These are phyloP conservation scores for Pristionchus entomophagus DNA, from an alignment of 2,888 invertebrate species.

Conservation along the genomic window DNA sequence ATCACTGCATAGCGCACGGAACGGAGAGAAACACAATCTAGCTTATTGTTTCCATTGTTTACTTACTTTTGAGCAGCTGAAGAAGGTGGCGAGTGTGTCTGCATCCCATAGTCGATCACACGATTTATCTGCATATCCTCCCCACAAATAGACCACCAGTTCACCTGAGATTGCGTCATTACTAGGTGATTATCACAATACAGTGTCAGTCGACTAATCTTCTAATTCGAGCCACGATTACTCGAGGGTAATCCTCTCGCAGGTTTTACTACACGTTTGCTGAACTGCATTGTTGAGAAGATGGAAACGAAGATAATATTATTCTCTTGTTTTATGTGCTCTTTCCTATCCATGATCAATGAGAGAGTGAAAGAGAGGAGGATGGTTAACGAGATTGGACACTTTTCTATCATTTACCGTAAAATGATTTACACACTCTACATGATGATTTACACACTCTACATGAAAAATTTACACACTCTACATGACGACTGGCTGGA, in stretches of 20 bases:
- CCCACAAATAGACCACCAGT: constrained; percentile 75
- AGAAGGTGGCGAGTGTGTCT: constrained; percentile 42
- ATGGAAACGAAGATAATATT: background rate
- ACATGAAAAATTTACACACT: too few relatives aligned
- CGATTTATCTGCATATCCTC: constrained; percentile 75
- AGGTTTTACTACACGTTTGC: background rate
- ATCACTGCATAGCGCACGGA: too few relatives aligned
- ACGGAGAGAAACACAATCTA: too few relatives aligned
- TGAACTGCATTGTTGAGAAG: background rate
- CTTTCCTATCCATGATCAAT: background rate
- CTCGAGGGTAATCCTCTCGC: background rate
- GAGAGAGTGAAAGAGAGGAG: background rate
- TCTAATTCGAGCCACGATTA: background rate
- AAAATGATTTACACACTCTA: too few relatives aligned
- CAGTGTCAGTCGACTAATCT: background rate
- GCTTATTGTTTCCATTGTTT: too few relatives aligned
- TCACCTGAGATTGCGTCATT: background rate
- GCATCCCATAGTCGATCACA: constrained; percentile 52
- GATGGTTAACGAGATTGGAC: too few relatives aligned
- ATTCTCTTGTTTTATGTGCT: background rate
- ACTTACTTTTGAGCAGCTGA: background rate
- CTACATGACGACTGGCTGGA: too few relatives aligned
- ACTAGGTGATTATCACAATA: background rate
- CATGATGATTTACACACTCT: too few relatives aligned
- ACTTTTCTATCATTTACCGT: too few relatives aligned